These are phyloP conservation scores for Peromyscus californicus DNA, from an alignment of 2,113 vertebrate genomes.

Conservation along the genomic window DNA sequence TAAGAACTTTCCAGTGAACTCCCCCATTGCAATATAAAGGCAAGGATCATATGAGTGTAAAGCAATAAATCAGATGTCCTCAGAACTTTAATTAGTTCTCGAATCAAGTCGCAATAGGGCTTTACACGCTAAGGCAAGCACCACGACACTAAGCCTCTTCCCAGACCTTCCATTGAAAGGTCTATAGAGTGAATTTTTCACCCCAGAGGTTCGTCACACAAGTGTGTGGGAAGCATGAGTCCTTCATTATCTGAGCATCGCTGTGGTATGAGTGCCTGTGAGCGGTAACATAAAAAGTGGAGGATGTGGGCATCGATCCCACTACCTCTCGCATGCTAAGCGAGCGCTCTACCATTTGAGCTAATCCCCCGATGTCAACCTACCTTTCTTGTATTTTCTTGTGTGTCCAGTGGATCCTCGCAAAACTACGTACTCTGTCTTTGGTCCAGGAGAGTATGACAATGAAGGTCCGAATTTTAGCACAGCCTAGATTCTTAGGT, in stretches of 20 bases:
- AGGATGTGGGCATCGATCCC: conserved; percentile 2
- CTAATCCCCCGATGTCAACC: not conserved
- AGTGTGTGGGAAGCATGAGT: not conserved
- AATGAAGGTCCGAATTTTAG: rapidly evolving
- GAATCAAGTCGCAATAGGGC: no score
- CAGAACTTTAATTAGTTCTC: not conserved
- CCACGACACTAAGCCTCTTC: not conserved
- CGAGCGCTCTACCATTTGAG: not conserved
- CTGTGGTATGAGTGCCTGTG: no score
- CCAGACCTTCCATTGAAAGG: not conserved
- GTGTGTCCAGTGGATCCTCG: rapidly evolving
- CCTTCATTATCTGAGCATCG: no score
- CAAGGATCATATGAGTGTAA: not conserved
- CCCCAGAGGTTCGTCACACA: not conserved
- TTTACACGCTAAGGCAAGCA: not conserved
- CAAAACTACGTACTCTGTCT: rapidly evolving
- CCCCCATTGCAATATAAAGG: not conserved
- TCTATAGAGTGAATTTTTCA: not conserved
- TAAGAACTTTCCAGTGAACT: not conserved
- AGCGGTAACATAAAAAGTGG: not conserved
- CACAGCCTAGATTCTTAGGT: not conserved
- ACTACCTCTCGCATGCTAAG: conserved; percentile 44
- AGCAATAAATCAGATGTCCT: no score
- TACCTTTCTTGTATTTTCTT: not conserved
- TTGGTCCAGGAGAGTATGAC: not conserved